phyloP scores from a whole-genome alignment of 2,113 vertebrate species.

The Tychaedon coryphoeus region DNA sequence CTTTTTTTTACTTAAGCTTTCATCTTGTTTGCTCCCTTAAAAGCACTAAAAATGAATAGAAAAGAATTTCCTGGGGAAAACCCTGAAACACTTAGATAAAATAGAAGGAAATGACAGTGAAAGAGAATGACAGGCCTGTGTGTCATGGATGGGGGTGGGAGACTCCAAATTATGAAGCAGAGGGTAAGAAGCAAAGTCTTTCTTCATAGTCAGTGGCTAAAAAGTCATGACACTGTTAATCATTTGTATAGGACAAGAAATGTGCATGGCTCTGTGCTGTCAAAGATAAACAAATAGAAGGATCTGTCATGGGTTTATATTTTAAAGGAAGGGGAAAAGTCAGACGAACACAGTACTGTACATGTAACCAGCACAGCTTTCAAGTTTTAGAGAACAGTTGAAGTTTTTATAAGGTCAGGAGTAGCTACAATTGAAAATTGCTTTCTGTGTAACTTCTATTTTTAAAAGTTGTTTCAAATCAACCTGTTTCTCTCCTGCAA shows the following conservation, averaged over 20 bases:
- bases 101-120: constrained; percentile 72
- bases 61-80: constrained; percentile 76
- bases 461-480: neutral
- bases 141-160: constrained; percentile 55
- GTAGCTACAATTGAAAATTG: neutral
- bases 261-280: neutral
- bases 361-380: constrained; percentile 3
- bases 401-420: neutral
- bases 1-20: constrained; percentile 62
- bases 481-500: neutral
- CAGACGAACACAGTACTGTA: neutral
- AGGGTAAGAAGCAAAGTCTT: constrained; percentile 42
- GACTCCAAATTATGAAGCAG: constrained; percentile 48
- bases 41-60: constrained; percentile 72
- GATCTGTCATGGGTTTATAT: neutral
- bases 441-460: neutral
- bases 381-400: neutral
- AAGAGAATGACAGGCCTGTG: constrained; percentile 58
- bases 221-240: constrained; percentile 57
- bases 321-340: constrained; percentile 50
- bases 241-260: constrained; percentile 35
- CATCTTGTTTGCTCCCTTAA: constrained; percentile 71
- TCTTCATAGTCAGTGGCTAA: constrained; percentile 18
- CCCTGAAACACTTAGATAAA: constrained; percentile 72
- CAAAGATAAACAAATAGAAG: constrained; percentile 52